Evolutionary conservation across 2,797 vertebrate genomes (phyloP).

Genomic region (Lemur catta): DNA sequence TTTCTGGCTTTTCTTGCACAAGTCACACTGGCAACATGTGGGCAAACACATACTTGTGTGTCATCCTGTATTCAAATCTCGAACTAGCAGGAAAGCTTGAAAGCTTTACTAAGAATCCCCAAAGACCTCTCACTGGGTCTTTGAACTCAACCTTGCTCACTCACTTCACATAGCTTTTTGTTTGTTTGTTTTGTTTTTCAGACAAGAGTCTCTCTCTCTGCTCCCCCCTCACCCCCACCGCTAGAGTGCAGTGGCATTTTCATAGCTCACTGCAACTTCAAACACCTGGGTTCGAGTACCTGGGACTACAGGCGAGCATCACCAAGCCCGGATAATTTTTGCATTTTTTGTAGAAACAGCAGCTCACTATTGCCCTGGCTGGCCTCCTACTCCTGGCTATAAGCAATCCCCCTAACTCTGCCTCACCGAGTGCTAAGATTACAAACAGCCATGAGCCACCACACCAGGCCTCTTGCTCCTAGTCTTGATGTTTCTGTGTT

Average conservation of each 20-base stretch:
- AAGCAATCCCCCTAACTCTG: neutral
- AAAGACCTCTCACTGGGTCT: neutral
- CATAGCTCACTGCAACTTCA: neutral
- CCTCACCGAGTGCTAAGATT: neutral
- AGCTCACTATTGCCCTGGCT: neutral
- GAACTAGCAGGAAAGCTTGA: neutral
- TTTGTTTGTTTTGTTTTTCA: neutral
- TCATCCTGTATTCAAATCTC: neutral
- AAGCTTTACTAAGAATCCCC: neutral
- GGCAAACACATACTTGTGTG: neutral
- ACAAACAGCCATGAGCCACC: neutral
- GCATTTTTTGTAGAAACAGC: neutral
- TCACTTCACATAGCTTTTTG: neutral
- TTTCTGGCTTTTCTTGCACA: neutral
- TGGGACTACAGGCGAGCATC: neutral
- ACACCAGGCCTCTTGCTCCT: neutral
- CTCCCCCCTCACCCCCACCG: neutral
- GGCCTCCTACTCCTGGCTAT: neutral
- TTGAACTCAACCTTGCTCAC: neutral
- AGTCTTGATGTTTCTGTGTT: neutral
- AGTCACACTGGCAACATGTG: neutral
- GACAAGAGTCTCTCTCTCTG: neutral
- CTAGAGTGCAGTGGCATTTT: neutral
- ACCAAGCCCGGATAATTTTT: neutral
- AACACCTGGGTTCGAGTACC: neutral